Percentiles rank a stretch among this genome's conserved stretches.
These are phyloP conservation scores for Lissonota sp. DNA, from an alignment of 2,888 invertebrate species.

Conservation along the genomic window DNA sequence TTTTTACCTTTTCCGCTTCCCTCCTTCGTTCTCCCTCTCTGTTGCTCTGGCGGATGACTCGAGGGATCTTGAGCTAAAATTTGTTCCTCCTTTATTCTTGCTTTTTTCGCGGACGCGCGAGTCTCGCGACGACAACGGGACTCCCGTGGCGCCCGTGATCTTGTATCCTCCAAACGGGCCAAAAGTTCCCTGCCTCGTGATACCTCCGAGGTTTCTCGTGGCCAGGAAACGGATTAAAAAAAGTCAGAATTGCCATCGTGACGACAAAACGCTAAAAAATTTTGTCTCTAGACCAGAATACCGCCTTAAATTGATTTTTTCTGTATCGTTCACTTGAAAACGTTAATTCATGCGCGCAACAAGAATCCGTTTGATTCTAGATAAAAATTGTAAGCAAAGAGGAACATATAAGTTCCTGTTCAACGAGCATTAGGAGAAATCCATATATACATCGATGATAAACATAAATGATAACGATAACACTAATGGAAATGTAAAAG, in stretches of 20 bases:
- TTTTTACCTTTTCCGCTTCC: slow-evolving; percentile 11
- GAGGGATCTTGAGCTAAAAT: slow-evolving; percentile 18
- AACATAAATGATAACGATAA: slow-evolving; percentile 15
- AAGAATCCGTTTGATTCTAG: too few species aligned
- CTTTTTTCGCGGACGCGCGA: slow-evolving; percentile 10
- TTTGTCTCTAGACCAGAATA: too few species aligned
- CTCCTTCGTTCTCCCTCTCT: not conserved
- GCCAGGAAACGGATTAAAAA: not conserved
- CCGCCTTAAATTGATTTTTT: too few species aligned
- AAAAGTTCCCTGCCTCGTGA: not conserved
- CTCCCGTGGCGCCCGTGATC: slow-evolving; percentile 2
- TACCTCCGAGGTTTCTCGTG: not conserved
- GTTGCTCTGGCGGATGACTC: not conserved
- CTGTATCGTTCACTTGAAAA: too few species aligned
- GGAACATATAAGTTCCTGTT: not conserved
- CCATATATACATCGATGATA: not conserved
- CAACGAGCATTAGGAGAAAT: not conserved
- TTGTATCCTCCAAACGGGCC: not conserved
- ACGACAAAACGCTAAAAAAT: too few species aligned
- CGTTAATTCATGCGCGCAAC: too few species aligned
- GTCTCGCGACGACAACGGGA: slow-evolving; percentile 24
- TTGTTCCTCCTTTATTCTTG: slow-evolving; percentile 6
- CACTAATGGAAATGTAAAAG: slow-evolving; percentile 21
- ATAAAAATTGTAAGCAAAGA: slow-evolving; percentile 9
- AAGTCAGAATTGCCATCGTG: not conserved